Percentiles rank a stretch among this genome's conserved stretches.
Conservation (phyloP, 2,888 invertebrate genomes). For the Idaea straminata region DNA sequence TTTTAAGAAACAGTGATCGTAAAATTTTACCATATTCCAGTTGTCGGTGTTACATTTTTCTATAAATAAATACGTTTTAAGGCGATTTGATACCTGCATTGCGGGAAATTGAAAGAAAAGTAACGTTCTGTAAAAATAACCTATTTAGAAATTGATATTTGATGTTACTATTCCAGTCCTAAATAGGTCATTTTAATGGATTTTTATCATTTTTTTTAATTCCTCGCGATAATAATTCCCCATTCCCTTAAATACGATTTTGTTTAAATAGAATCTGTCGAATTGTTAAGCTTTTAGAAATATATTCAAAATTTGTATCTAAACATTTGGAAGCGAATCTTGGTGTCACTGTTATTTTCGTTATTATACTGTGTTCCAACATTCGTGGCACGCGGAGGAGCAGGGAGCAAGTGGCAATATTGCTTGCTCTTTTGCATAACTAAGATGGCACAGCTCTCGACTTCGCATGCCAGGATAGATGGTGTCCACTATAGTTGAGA, state of each 20-base stretch:
- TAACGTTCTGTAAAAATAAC: neutral
- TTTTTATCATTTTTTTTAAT: neutral
- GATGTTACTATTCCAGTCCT: neutral
- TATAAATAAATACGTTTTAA: conserved; percentile 34
- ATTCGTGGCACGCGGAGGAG: neutral
- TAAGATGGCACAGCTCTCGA: conserved; percentile 8
- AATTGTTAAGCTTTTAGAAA: conserved; percentile 62
- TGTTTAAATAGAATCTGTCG: conserved; percentile 46
- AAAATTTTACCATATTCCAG: conserved; percentile 47
- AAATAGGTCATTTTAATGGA: neutral
- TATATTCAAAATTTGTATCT: conserved; percentile 60
- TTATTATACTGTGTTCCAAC: conserved; percentile 26
- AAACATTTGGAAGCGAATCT: conserved; percentile 51
- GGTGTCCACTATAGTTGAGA: conserved; percentile 38
- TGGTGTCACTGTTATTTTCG: conserved; percentile 55
- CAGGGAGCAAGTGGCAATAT: conserved; percentile 4
- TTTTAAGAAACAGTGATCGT: conserved; percentile 50
- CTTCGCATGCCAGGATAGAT: neutral
- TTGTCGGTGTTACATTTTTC: conserved; percentile 52
- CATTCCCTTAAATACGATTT: conserved; percentile 31
- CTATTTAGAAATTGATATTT: neutral
- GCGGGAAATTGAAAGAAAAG: neutral
- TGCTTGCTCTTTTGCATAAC: conserved; percentile 17
- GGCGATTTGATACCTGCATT: conserved; percentile 27
- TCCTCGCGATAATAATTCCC: neutral